Evolutionary conservation across 2,797 vertebrate genomes (phyloP).

Genomic region (Chiloscyllium punctatum): DNA sequence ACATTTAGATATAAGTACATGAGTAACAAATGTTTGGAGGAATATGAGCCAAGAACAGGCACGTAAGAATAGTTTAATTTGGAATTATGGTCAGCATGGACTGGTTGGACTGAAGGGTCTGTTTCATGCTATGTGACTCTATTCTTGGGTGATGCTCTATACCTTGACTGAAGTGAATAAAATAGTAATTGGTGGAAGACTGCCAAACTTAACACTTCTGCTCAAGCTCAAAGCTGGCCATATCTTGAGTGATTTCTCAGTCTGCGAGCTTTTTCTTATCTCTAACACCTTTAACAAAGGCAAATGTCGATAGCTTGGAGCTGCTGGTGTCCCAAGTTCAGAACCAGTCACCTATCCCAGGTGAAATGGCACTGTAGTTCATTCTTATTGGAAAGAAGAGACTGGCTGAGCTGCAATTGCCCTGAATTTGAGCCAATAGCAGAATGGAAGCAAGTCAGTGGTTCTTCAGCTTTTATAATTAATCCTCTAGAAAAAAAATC

Average conservation of each 20-base stretch:
- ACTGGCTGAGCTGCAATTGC: not conserved
- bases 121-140: no score
- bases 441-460: not conserved
- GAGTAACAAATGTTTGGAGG: no score
- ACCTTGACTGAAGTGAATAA: no score
- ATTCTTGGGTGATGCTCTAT: no score
- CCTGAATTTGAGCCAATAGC: not conserved
- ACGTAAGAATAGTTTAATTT: no score
- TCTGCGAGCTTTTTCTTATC: not conserved
- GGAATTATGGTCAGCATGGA: no score
- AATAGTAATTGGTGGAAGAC: not conserved
- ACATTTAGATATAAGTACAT: no score
- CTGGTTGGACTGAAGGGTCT: no score
- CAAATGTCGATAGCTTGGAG: not conserved
- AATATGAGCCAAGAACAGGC: no score
- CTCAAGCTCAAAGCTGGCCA: not conserved
- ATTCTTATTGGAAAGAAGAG: not conserved
- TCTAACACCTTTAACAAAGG: not conserved
- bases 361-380: not conserved
- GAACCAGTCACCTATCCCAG: not conserved
- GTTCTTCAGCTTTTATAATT: not conserved
- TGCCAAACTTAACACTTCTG: not conserved
- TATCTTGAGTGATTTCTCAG: not conserved
- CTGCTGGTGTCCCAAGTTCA: not conserved
- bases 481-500: not conserved